A percentile compares a stretch with the other conserved stretches of the same genome.
Conservation (phyloP, 1,140 invertebrate genomes). For the Megalonaias nervosa region DNA sequence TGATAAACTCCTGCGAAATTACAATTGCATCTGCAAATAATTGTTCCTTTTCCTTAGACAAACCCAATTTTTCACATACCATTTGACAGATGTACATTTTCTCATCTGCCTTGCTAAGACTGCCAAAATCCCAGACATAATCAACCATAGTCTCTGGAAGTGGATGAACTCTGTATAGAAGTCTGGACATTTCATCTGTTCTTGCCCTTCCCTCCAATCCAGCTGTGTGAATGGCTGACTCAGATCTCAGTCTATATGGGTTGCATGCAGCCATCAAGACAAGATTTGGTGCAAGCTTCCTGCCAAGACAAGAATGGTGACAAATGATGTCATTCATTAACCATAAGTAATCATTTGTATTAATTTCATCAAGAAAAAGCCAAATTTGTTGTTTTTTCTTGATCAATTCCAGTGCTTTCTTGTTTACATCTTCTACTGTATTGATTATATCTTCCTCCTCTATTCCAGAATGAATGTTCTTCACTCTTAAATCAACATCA, state of each 20-base stretch:
- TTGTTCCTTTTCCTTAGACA: not conserved
- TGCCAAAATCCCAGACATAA: slow-evolving; percentile 67
- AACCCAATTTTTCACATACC: slow-evolving; percentile 36
- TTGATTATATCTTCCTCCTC: slow-evolving; percentile 1
- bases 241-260: slow-evolving; percentile 28
- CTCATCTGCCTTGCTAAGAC: slow-evolving; percentile 51
- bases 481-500: not conserved
- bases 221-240: not conserved
- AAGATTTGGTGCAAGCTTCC: not conserved
- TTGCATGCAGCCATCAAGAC: slow-evolving; percentile 35
- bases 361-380: slow-evolving; percentile 37
- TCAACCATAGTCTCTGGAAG: slow-evolving; percentile 61
- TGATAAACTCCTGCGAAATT: slow-evolving; percentile 45
- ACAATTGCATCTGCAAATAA: slow-evolving; percentile 26
- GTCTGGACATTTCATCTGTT: slow-evolving; percentile 49
- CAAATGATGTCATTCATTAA: slow-evolving; percentile 27
- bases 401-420: not conserved
- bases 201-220: not conserved
- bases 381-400: not conserved
- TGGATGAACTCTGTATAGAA: slow-evolving; percentile 63
- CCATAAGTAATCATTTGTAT: slow-evolving; percentile 26
- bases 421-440: not conserved
- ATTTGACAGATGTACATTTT: slow-evolving; percentile 60
- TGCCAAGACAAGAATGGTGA: slow-evolving; percentile 11
- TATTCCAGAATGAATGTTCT: slow-evolving; percentile 32